Conservation (phyloP, 2,888 invertebrate genomes). For the Sphaerophoria rueppellii region DNA sequence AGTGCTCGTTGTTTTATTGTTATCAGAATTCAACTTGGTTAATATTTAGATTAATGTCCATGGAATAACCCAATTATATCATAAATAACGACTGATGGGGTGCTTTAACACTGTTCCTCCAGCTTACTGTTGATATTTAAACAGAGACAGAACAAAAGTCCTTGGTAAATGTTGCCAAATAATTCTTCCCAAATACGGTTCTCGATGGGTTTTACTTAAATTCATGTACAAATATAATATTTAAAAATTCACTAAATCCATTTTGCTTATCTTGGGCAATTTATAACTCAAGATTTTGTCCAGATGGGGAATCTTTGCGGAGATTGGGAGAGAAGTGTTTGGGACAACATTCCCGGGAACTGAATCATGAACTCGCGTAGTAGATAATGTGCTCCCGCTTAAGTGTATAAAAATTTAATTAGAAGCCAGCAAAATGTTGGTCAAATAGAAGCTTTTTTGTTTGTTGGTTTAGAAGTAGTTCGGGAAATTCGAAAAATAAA, state of each 20-base stretch:
- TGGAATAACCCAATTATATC: conserved; percentile 69
- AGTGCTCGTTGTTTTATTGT: conserved; percentile 49
- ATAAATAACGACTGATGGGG: conserved; percentile 46
- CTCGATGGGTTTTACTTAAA: conserved; percentile 4
- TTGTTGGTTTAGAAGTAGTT: conserved; percentile 34
- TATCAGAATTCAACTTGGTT: conserved; percentile 71
- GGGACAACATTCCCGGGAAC: neutral
- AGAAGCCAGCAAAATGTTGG: conserved; percentile 49
- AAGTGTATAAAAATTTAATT: conserved; percentile 72
- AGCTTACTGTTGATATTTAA: neutral
- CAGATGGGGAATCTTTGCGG: neutral
- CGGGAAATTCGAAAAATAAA: conserved; percentile 40
- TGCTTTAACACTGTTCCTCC: neutral
- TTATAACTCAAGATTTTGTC: conserved; percentile 12
- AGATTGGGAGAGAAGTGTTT: conserved; percentile 16
- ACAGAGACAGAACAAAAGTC: neutral
- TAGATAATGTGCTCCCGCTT: conserved; percentile 64
- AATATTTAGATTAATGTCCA: conserved; percentile 68
- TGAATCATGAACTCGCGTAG: neutral
- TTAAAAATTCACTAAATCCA: conserved; percentile 54
- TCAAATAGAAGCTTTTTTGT: conserved; percentile 42
- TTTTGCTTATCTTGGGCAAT: conserved; percentile 55
- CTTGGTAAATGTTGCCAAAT: conserved; percentile 6
- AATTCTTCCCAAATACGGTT: conserved; percentile 4
- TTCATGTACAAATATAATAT: conserved; percentile 23